phyloP scores from a whole-genome alignment of 2,888 invertebrate genomes.

The Geophilus truncorum region DNA sequence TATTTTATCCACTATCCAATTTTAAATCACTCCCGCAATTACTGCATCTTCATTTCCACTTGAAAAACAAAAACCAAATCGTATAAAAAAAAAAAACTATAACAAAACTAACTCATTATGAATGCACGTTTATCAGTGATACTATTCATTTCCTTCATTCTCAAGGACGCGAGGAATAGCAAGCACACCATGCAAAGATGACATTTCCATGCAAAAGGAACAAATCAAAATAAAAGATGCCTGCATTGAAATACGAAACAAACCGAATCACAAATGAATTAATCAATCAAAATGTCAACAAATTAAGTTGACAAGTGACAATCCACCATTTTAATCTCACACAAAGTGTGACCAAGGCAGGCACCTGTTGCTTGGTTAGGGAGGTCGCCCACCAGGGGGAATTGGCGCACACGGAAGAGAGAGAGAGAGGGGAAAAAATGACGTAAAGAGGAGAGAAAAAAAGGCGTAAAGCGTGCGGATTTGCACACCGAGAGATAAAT shows the following conservation, averaged over 20 bases:
- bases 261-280: background rate
- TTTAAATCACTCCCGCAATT: no score
- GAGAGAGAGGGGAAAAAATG: background rate
- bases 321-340: background rate
- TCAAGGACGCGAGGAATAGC: background rate
- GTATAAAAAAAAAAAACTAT: no score
- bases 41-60: no score
- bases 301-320: background rate
- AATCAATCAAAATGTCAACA: background rate
- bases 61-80: no score
- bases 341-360: background rate
- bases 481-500: background rate
- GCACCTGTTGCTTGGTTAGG: background rate
- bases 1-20: no score
- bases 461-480: background rate
- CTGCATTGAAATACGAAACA: background rate
- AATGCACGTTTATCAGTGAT: background rate
- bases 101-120: no score
- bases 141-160: background rate
- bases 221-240: background rate
- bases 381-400: background rate
- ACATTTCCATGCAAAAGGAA: background rate
- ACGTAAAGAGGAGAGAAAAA: background rate
- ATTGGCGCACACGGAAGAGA: background rate
- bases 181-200: background rate